Evolutionary conservation across 2,113 vertebrate species (phyloP).

Genomic region (Clarias batrachus): DNA sequence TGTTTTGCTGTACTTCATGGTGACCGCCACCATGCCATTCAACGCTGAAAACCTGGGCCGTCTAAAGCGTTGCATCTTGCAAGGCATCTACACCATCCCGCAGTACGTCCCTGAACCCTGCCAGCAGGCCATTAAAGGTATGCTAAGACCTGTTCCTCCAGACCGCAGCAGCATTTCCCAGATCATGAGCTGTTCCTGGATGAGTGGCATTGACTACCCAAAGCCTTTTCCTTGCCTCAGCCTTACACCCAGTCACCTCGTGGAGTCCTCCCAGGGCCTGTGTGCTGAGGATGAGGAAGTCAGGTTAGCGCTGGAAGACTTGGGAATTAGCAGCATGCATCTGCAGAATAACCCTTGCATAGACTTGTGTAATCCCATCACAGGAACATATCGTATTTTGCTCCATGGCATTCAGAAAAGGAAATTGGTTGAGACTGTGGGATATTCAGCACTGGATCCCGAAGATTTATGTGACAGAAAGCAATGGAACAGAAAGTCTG

Average conservation of each 20-base stretch:
- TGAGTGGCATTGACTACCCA: slow-evolving; percentile 67
- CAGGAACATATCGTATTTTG: slow-evolving; percentile 73
- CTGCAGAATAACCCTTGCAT: slow-evolving; percentile 68
- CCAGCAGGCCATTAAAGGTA: slow-evolving; percentile 67
- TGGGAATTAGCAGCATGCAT: slow-evolving; percentile 65
- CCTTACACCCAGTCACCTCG: slow-evolving; percentile 64
- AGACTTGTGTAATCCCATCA: slow-evolving; percentile 66
- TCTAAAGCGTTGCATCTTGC: slow-evolving; percentile 72
- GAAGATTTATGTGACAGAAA: slow-evolving; percentile 55
- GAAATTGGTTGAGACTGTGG: slow-evolving; percentile 59
- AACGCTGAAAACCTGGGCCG: slow-evolving; percentile 64
- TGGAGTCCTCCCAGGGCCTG: slow-evolving; percentile 50
- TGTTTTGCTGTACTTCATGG: slow-evolving; percentile 75
- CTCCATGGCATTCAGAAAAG: slow-evolving; percentile 73
- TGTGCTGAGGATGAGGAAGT: slow-evolving; percentile 70
- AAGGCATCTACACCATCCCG: slow-evolving; percentile 72
- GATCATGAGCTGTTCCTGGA: slow-evolving; percentile 66
- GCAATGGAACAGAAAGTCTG: slow-evolving; percentile 59
- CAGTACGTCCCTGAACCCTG: slow-evolving; percentile 65
- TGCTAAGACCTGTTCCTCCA: slow-evolving; percentile 67
- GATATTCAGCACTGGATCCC: slow-evolving; percentile 61
- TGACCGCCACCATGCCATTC: slow-evolving; percentile 72
- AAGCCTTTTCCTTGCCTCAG: slow-evolving; percentile 56
- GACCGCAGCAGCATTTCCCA: slow-evolving; percentile 66
- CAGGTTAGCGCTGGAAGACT: slow-evolving; percentile 57